Evolutionary conservation across 2,888 invertebrate genomes (phyloP), one percentile per base, ranked within the genome.

Genomic region (Melitaea athalia): DNA sequence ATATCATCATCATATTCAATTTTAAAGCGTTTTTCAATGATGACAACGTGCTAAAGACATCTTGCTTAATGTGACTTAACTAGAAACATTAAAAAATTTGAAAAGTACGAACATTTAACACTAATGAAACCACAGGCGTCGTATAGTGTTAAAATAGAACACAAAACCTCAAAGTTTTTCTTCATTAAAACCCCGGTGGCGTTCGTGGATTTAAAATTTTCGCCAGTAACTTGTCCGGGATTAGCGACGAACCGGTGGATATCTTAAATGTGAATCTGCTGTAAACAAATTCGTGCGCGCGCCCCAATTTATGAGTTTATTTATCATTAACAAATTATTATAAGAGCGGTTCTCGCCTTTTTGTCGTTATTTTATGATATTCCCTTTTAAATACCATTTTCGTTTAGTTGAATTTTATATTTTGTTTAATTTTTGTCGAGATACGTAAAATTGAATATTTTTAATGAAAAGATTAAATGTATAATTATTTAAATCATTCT

Each of bases 311-410:
- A 93, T 93, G 92, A 88, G 93, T 92, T 93, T 93, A 93, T 93
- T 92, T 93, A 93, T 93, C 93, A 93, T 93, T 93, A 93, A 89
- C 93, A 89, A 93, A 93, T 93, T 93, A 93, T 93, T 89, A 93
- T 92, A 89, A 90, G 83, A 80, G 80, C 80, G 81, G 82, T 80
- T 84, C 81, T 85, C 81, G 62, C 65, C 87, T 89, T 91, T 90
- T 89, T 87, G 83, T 84, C 50, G 59, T 55, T 47, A 49, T 66
- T 64, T 67, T 64, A 69, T 31, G 59, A 61, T 55, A 65, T 65
- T 65, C 63, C 53, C 52, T 69, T 62, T 64, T 57, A 57, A 42
- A 42, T 57, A 57, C n/a, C 14, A 42, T 57, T 57, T 57, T 15
- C n/a, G 57, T 15, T 57, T 38, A 12, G 38, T 38, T 38, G n/a